Conservation (phyloP, 2,113 vertebrate genomes). For the Thalassoma bifasciatum region DNA sequence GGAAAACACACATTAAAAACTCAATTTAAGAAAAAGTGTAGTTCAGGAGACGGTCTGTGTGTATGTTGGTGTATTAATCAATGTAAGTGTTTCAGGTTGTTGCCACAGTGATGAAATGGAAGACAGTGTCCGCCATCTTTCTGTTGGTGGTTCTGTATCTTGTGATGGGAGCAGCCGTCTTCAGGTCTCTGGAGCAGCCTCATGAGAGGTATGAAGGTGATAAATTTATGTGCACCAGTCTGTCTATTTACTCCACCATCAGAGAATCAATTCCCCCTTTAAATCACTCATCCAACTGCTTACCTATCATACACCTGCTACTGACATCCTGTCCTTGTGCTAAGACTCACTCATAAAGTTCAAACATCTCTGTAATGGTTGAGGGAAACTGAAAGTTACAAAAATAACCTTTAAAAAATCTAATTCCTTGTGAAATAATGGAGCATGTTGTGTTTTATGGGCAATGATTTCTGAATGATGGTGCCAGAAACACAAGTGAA, state of each 20-base stretch:
- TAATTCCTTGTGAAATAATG: background rate
- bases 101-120: constrained; percentile 98
- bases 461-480: background rate
- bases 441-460: background rate
- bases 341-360: background rate
- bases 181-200: constrained; percentile 94
- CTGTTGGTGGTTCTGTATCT: constrained; percentile 94
- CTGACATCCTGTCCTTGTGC: background rate
- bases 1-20: background rate
- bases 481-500: background rate
- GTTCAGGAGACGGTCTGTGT: background rate
- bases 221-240: background rate
- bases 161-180: constrained; percentile 94
- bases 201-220: constrained; percentile 85
- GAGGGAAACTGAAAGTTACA: background rate
- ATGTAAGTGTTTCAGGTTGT: constrained; percentile 74
- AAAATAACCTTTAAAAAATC: too few species aligned
- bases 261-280: too few species aligned
- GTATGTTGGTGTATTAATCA: constrained; percentile 45
- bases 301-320: background rate
- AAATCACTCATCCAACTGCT: background rate
- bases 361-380: background rate
- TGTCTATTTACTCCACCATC: background rate
- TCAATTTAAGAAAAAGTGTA: background rate
- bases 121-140: constrained; percentile 95